phyloP scores from a whole-genome alignment of 1,140 invertebrate genomes.

The Camponotus vicinus region DNA sequence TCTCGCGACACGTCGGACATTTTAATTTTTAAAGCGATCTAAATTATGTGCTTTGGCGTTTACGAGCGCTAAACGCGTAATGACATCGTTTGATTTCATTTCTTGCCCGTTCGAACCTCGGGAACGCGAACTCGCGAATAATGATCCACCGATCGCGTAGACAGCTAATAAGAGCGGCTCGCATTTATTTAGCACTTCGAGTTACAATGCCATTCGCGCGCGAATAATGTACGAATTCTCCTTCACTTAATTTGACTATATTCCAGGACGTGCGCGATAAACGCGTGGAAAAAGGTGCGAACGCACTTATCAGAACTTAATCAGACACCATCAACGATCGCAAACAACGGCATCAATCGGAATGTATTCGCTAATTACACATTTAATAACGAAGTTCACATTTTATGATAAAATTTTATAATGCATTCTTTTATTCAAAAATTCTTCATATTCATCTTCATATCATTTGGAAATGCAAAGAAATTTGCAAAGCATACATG shows the following conservation, averaged over 20 bases:
- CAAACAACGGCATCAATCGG: not conserved
- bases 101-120: not conserved
- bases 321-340: conserved; percentile 32
- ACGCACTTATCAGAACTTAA: conserved; percentile 39
- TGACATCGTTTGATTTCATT: conserved; percentile 29
- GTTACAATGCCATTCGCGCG: conserved; percentile 27
- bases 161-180: conserved; percentile 29
- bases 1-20: not conserved
- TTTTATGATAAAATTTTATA: no score
- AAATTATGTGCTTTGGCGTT: conserved; percentile 41
- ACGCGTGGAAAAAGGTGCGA: conserved; percentile 31
- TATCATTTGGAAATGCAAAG: no score
- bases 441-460: no score
- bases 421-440: no score
- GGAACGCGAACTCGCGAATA: not conserved
- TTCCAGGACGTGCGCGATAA: conserved; percentile 10
- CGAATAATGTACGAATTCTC: conserved; percentile 5
- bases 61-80: conserved; percentile 24
- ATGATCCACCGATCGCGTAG: not conserved
- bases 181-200: conserved; percentile 19
- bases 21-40: conserved; percentile 6
- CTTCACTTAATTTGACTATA: conserved; percentile 26
- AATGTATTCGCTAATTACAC: conserved; percentile 41
- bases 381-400: no score
- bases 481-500: no score